Base-by-base conservation (phyloP, 2,888 invertebrate species). In the Galeruca laticollis region DNA sequence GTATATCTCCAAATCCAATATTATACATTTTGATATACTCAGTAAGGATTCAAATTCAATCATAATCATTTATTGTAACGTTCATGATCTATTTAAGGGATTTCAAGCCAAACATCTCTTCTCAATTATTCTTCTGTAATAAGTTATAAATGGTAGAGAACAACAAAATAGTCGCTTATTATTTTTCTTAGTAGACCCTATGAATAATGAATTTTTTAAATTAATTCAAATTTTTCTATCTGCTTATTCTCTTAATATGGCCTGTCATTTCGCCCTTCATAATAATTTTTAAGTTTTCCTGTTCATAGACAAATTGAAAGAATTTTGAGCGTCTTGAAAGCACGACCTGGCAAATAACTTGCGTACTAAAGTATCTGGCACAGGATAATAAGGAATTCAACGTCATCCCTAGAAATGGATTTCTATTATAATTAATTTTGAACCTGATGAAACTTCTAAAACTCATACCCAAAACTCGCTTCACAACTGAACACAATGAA, bases 401-500 rank as follows among this genome's bases (percentile, higher is more conserved):
- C 35, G 59, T 66, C 66, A 66, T 15, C 59, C 51, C 49, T 49
- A 66, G 66, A 51, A 66, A 66, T 66, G 59, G 49, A 66, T 66
- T 66, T 66, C 59, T 66, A 51, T 59, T 51, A 59, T 66, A 66
- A 66, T 66, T 66, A 70, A 54, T 61, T 72, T 68, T 60, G 65
- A 68, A 70, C 70, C 68, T 66, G 66, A 59, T 60, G 59, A 66
- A 59, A 66, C 59, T 59, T 61, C 26, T 35, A 68, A 69, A 73
- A 68, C 60, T 59, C 63, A 66, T 35, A 59, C 59, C 62, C 62
- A 15, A 57, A 71, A 71, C 69, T 73, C 71, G 60, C 57, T 63
- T 59, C 61, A 57, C 68, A 68, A 51, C 43, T 54, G 62, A 65
- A 52, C 72, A 79, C 74, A 75, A 79, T 79, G 78, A 78, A 79